Conservation (phyloP, 2,113 vertebrate species). For the Ellobius talpinus region DNA sequence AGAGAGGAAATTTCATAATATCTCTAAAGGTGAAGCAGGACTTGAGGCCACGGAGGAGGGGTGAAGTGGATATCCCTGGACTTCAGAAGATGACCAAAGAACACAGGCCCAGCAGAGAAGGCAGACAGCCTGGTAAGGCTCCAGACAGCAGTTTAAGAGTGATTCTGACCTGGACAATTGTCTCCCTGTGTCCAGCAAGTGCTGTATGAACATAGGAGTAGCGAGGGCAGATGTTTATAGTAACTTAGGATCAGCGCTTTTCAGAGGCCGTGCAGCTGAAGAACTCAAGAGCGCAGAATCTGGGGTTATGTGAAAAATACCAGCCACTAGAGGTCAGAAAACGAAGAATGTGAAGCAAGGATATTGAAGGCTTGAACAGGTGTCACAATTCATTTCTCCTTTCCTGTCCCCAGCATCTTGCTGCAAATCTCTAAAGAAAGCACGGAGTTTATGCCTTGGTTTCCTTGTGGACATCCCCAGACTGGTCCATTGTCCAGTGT, state of each 20-base stretch:
- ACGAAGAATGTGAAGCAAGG: not conserved
- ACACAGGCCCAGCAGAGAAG: not conserved
- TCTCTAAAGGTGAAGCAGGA: conserved; percentile 49
- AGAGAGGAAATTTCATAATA: conserved; percentile 48
- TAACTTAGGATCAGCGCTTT: conserved; percentile 15
- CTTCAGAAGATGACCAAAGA: not conserved
- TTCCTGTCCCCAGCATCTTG: not conserved
- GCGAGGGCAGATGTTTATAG: conserved; percentile 1
- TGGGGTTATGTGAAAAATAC: not conserved
- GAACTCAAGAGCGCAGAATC: not conserved
- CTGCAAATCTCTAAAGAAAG: not conserved
- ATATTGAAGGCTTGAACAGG: not conserved
- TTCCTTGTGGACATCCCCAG: not conserved
- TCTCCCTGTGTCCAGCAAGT: not conserved
- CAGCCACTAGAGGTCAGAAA: not conserved
- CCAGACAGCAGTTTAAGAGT: not conserved
- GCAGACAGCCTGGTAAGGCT: not conserved
- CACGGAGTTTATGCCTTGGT: not conserved
- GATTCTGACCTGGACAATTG: not conserved
- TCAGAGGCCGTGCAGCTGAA: not conserved
- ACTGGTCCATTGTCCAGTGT: no score
- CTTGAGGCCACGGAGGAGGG: not conserved
- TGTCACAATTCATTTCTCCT: not conserved
- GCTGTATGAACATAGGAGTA: not conserved
- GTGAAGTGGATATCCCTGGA: not conserved